Base-by-base conservation (phyloP, 92 coral and sea anemone species). In the Zoanthus sociatus region DNA sequence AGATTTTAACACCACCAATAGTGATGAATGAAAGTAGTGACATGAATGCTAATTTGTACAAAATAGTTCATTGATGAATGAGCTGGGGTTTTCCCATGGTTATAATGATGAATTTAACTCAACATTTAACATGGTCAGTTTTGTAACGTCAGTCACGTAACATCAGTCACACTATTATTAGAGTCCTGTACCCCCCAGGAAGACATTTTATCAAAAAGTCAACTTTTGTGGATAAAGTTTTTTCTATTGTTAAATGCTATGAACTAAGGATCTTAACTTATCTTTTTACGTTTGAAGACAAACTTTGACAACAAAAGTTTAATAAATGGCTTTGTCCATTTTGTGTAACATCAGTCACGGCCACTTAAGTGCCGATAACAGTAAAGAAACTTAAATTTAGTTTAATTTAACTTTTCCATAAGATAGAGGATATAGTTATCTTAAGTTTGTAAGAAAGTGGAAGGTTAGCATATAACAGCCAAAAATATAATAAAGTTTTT, bases 291-390 rank as follows among this genome's bases (percentile, higher is more conserved):
- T 69, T 76, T 76, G 79, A 77, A 51, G 81, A 76, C 81, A 76
- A 76, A 50, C 81, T 76, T 76, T 76, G 67, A 51, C 58, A 76
- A 76, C 63, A 76, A 53, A 76, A 76, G 20, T 50, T 48, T 76
- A 76, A 14, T 76, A 53, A 76, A 76, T 50, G 81, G 81, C 67
- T 76, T 76, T 53, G 44, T 76, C 66, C 81, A 76, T 76, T 83
- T 83, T 85, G 71, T 85, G 88, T 74, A 85, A 73, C 83, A n/a
- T 86, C 83, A 77, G 83, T 86, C 89, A 86, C 83, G 53, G 48
- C 78, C 73, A 86, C 70, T 37, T 70, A 86, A 73, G 54, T 86
- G 33, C 83, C 60, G 73, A 75, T 74, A 85, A 85, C 82, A 73
- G 70, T 53, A 85, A 53, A 55, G 58, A 85, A 74, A 55, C 20